phyloP scores from a whole-genome alignment of 1,140 invertebrate genomes.

The Homarus americanus region DNA sequence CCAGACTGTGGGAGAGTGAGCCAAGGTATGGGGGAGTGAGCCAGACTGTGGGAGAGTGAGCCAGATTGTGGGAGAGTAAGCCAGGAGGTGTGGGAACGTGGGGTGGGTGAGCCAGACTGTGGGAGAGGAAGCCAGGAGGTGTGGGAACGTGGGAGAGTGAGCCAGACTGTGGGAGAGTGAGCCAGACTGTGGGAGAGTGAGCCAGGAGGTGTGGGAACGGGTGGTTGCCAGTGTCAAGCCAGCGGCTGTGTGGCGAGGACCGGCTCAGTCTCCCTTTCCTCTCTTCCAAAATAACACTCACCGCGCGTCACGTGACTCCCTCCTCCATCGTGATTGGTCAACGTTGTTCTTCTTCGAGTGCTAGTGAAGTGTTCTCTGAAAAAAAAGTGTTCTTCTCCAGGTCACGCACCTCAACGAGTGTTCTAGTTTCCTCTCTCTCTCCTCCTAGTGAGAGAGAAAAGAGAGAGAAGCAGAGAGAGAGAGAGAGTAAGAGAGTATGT shows the following conservation, averaged over 20 bases:
- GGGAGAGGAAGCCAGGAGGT: background rate
- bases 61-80: background rate
- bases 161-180: slow-evolving; percentile 1
- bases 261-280: background rate
- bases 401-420: background rate
- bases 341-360: background rate
- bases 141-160: background rate
- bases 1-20: background rate
- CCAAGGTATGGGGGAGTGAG: background rate
- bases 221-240: background rate
- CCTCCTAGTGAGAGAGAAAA: background rate
- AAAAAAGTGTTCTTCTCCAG: background rate
- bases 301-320: background rate
- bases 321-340: background rate
- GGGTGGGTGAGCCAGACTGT: background rate
- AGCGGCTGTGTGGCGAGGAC: background rate
- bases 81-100: background rate
- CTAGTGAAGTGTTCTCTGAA: background rate
- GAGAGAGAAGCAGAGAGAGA: background rate
- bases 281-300: background rate
- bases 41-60: background rate
- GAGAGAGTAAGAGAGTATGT: background rate
- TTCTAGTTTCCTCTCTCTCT: background rate
- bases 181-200: background rate
- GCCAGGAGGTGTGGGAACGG: background rate